Evolutionary conservation across 2,797 vertebrate species (phyloP).

Genomic region (Sebastes wilsoni): DNA sequence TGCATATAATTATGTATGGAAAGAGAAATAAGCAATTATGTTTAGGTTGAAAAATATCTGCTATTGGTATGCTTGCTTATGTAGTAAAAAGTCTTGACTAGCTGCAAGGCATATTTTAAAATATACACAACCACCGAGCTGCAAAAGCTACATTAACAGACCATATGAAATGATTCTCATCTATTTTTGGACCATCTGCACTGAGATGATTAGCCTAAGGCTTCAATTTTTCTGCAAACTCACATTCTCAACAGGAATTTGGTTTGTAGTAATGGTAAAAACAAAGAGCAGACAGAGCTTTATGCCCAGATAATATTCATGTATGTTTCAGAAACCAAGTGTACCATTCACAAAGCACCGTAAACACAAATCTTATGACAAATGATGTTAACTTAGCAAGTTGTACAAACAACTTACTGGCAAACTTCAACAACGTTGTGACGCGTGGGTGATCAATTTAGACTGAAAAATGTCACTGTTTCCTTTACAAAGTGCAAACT

Average conservation of each 20-base stretch:
- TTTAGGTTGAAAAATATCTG: constrained; percentile 22
- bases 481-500: not conserved
- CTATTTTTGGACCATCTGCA: constrained; percentile 44
- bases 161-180: constrained; percentile 26
- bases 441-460: not conserved
- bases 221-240: constrained; percentile 20
- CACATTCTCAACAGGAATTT: constrained; percentile 13
- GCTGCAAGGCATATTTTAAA: constrained; percentile 60
- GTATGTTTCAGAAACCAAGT: not conserved
- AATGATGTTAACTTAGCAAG: not conserved
- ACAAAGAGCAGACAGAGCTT: constrained; percentile 1
- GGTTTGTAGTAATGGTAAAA: constrained; percentile 13
- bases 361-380: not conserved
- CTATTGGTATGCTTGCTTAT: constrained; percentile 11
- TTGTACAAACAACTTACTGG: not conserved
- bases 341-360: not conserved
- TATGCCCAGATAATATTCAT: not conserved
- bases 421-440: not conserved
- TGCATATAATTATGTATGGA: not conserved
- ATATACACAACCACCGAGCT: constrained; percentile 39
- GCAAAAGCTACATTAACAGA: constrained; percentile 36
- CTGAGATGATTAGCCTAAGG: constrained; percentile 3
- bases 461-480: not conserved
- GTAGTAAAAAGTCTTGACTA: not conserved
- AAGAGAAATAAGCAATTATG: not conserved